Conservation (phyloP, 2,888 invertebrate genomes). For the Stenurella melanura region DNA sequence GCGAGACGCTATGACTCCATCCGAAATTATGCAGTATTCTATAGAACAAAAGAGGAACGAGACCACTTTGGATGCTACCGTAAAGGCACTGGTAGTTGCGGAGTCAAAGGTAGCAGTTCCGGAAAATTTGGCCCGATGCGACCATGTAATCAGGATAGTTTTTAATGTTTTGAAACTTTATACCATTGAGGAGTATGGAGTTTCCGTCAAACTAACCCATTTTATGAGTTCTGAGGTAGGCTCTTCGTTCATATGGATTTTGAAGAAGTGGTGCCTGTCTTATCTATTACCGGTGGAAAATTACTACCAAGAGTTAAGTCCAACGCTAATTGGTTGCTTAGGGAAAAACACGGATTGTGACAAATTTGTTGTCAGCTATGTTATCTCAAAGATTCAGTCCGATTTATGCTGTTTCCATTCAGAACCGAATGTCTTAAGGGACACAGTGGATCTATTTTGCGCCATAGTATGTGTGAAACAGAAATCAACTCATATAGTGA, state of each 20-base stretch:
- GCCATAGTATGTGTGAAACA: constrained; percentile 70
- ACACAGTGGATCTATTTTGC: constrained; percentile 79
- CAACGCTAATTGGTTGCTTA: constrained; percentile 78
- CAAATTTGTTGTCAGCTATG: constrained; percentile 78
- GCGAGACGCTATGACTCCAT: constrained; percentile 80
- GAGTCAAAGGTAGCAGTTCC: constrained; percentile 66
- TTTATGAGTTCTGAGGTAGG: constrained; percentile 88
- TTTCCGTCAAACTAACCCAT: constrained; percentile 80
- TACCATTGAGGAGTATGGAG: constrained; percentile 83
- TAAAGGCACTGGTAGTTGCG: constrained; percentile 62
- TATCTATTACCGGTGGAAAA: constrained; percentile 81
- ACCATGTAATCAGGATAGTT: constrained; percentile 78
- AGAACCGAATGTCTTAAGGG: constrained; percentile 78
- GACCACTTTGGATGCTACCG: constrained; percentile 68
- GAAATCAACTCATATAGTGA: constrained; percentile 75
- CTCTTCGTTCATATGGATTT: constrained; percentile 85
- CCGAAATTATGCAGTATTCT: constrained; percentile 77
- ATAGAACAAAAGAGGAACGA: constrained; percentile 73
- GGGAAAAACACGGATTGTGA: constrained; percentile 81
- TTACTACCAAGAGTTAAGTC: constrained; percentile 79
- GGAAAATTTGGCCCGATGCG: constrained; percentile 70
- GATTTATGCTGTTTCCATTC: constrained; percentile 79
- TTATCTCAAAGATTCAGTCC: constrained; percentile 80
- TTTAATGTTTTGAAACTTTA: constrained; percentile 84
- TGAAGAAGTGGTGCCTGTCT: constrained; percentile 84